These are phyloP conservation scores for Cepaea hortensis DNA, from an alignment of 2,888 invertebrate genomes.

Conservation along the genomic window DNA sequence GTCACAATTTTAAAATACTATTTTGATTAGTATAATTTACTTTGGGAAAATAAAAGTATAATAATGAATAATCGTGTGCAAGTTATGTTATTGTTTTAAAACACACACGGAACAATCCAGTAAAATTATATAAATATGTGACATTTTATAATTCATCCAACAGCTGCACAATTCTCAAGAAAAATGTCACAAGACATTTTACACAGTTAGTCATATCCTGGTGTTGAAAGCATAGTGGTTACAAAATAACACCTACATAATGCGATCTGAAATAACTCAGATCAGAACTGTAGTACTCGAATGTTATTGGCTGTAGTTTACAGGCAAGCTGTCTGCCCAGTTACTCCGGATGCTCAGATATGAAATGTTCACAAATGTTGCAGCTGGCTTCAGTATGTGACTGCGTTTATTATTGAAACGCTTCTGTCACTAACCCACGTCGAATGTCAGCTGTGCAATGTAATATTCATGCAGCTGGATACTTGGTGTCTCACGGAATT, in stretches of 20 bases:
- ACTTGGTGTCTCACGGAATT: background rate
- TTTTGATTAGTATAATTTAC: background rate
- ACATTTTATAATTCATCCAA: background rate
- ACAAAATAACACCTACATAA: too few relatives aligned
- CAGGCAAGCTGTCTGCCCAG: background rate
- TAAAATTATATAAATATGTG: background rate
- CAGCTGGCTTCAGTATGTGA: background rate
- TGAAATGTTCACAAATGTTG: constrained; percentile 9
- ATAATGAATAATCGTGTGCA: background rate
- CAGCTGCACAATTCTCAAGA: too few relatives aligned
- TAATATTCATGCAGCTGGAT: background rate
- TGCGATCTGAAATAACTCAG: too few relatives aligned
- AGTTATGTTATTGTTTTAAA: background rate
- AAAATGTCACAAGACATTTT: too few relatives aligned
- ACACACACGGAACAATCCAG: too few relatives aligned
- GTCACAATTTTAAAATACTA: background rate
- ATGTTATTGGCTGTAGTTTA: too few relatives aligned
- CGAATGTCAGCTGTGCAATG: constrained; percentile 2
- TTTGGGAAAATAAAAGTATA: background rate
- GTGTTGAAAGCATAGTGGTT: too few relatives aligned
- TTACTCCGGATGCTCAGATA: background rate
- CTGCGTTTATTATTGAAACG: background rate
- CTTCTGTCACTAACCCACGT: background rate
- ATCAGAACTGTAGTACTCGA: too few relatives aligned
- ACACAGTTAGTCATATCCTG: too few relatives aligned